Evolutionary conservation across 2,113 vertebrate genomes (phyloP), one percentile per base, ranked within the genome.

Genomic region (Trachemys scripta): DNA sequence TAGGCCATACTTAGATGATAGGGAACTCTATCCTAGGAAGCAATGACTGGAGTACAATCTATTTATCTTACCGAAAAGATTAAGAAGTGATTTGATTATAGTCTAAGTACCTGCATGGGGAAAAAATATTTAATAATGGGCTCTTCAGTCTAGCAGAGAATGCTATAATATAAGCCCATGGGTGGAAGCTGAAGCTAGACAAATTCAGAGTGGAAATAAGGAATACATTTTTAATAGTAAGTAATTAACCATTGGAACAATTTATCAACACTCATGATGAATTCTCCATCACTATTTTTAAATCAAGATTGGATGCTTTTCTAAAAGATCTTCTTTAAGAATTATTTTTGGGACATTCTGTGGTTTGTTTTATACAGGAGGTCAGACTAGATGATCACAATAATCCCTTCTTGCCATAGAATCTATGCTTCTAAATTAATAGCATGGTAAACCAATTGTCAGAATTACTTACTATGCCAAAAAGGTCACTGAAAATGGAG

Each of bases 401-500:
- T 19, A 16, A 35, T 35, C 59, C 31, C 35, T 35, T 69, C 62
- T 69, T 16, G 35, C 35, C 35, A 20, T 69, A n/a, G 35, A 69
- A 69, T 72, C n/a, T 38, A 38, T 69, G 65, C n/a, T 72, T 82
- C 4, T 92, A 91, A 6, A 89, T 20, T 87, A 91, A 93, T 83
- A 22, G 84, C 14, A 88, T 16, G 69, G 8, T 83, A 59, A 78
- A 51, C 84, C 69, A 59, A 75, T 62, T 80, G 42, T 80, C 54
- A 42, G n/a, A 90, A 89, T 84, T 65, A 76, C 91, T 82, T 5
- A 45, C 20, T 91, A n/a, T 75, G 57, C 47, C 84, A 87, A 95
- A 56, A 95, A 94, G 5, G 88, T 65, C 83, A 89, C 51, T 88
- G 82, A 91, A 94, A 96, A 96, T 0, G 91, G 53, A 95, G 2